A percentile compares a stretch with the other conserved stretches of the same genome.
These are phyloP conservation scores for Micromys minutus DNA, from an alignment of 2,113 vertebrate species.

Conservation along the genomic window DNA sequence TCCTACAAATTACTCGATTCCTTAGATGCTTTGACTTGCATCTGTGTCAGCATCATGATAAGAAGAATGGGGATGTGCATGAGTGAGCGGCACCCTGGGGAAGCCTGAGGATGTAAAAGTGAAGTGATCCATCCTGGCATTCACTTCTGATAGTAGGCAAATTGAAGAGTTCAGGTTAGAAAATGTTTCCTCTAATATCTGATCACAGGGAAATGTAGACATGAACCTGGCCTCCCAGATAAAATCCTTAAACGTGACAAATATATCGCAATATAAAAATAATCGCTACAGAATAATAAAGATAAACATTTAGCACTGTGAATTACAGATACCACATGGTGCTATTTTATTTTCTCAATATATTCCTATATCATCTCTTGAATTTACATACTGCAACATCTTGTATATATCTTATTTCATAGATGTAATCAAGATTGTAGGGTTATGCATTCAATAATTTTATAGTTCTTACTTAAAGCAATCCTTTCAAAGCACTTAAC, in stretches of 20 bases:
- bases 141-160: not conserved
- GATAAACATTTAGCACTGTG: not conserved
- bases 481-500: not conserved
- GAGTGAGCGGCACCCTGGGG: not conserved
- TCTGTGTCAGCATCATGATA: not conserved
- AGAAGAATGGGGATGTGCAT: not conserved
- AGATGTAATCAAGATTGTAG: no score
- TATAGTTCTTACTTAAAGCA: not conserved
- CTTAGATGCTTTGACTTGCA: not conserved
- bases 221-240: not conserved
- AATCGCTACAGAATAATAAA: not conserved
- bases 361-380: not conserved
- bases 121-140: not conserved
- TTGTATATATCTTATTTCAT: not conserved
- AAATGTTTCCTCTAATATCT: not conserved
- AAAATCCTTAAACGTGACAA: not conserved
- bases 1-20: not conserved
- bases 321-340: not conserved
- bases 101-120: not conserved
- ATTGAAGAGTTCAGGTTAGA: not conserved
- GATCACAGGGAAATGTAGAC: not conserved
- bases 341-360: not conserved
- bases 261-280: not conserved
- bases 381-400: not conserved
- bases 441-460: not conserved